Evolutionary conservation across 2,888 invertebrate genomes (phyloP), one percentile per base, ranked within the genome.

Genomic region (Metacarcinus magister): DNA sequence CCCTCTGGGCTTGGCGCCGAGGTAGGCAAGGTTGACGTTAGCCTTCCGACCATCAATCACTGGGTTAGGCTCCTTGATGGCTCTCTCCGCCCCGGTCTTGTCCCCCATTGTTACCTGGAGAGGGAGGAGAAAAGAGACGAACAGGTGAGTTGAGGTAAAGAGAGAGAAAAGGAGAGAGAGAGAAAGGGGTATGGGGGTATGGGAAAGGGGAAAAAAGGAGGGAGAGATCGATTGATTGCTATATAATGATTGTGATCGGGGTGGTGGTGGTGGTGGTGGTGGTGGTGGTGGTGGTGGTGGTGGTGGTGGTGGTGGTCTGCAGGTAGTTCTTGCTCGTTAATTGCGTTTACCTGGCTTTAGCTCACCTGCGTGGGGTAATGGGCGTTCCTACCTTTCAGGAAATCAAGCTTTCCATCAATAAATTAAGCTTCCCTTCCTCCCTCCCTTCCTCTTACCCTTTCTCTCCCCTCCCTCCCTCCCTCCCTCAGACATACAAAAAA

Each of bases 1-100:
- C 97, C 99, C 99, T 98, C 99, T 98, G 94, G 99, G 99, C 98
- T 99, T 99, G 97, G 99, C 99, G 97, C 99, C 99, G 97, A 99
- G 98, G 97, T 99, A 99, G 97, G 99, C 99, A 97, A 99, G 98
- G 98, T 99, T 99, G 94, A 99, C 99, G 98, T 99, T 99, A 97
- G 99, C 99, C 98, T 99, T 99, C 97, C 99, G 98, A 95, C 99
- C 99, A 97, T 99, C 99, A 97, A 99, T 99, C 97, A 99, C 99
- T 95, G 99, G 99, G 98, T 99, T 99, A 95, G 99, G 99, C 97
- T 99, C 99, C 98, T 99, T 99, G 98, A 99, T 99, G 93, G 99
- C 99, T 97, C 99, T 98, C 97, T 99, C 99, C 94, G 99, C 99
- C 93, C 99, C 99, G 96, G 98, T 98, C 97, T 99, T 98, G 98